These are phyloP conservation scores for Mystacides longicornis DNA, from an alignment of 2,888 invertebrate species.

Conservation along the genomic window DNA sequence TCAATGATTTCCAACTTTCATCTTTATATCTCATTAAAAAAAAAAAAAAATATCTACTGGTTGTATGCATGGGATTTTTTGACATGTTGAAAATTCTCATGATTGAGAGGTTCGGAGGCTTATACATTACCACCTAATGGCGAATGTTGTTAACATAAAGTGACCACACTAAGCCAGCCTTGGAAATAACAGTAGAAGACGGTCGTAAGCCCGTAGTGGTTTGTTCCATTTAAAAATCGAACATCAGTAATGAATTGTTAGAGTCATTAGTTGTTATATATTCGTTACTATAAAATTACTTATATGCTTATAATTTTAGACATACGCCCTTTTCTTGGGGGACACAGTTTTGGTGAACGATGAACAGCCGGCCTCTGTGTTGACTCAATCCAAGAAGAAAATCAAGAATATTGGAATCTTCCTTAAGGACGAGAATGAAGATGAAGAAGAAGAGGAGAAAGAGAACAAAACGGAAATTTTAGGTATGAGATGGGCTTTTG, in stretches of 20 bases:
- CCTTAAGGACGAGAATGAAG: conserved; percentile 82
- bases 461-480: conserved; percentile 68
- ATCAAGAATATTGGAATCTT: conserved; percentile 94
- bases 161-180: too few relatives aligned
- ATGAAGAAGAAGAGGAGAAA: conserved; percentile 74
- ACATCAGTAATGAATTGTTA: too few relatives aligned
- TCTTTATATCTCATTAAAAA: not conserved
- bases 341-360: conserved; percentile 96
- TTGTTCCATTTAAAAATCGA: too few relatives aligned
- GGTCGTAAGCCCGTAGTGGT: too few relatives aligned
- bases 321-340: conserved; percentile 89
- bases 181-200: too few relatives aligned
- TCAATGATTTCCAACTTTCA: too few relatives aligned
- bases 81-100: too few relatives aligned
- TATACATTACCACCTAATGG: not conserved
- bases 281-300: not conserved
- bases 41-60: not conserved
- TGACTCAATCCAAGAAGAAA: conserved; percentile 91
- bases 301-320: conserved; percentile 31
- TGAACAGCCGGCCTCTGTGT: conserved; percentile 72
- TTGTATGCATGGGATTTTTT: too few relatives aligned
- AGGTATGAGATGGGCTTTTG: too few relatives aligned
- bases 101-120: not conserved
- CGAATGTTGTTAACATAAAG: too few relatives aligned
- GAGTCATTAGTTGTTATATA: too few relatives aligned